Evolutionary conservation across 2,888 invertebrate species (phyloP).

Genomic region (Resseliella maxima): DNA sequence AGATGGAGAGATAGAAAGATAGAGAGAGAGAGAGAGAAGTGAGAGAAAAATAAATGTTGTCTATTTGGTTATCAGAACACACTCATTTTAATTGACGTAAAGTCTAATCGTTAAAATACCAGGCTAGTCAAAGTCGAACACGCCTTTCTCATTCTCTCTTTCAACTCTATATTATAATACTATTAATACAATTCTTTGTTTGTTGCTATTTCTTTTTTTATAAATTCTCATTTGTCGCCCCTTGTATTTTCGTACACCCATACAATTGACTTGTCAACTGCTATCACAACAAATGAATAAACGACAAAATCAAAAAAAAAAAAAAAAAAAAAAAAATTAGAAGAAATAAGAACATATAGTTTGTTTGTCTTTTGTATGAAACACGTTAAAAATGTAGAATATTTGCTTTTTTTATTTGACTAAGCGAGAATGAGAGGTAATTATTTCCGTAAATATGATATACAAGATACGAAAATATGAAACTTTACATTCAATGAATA

Average conservation of each 20-base stretch:
- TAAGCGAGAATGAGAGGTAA: not conserved
- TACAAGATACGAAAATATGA: no score
- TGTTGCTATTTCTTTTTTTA: no score
- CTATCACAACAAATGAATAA: not conserved
- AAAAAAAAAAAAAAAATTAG: no score
- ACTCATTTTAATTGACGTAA: constrained; percentile 29
- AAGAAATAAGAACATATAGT: not conserved
- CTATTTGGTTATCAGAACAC: constrained; percentile 34
- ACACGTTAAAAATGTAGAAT: constrained; percentile 22
- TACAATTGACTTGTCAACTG: not conserved
- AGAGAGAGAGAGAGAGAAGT: not conserved
- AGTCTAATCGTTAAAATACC: not conserved
- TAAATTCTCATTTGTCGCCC: not conserved
- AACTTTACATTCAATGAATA: constrained; percentile 11
- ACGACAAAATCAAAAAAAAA: no score
- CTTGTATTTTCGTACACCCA: not conserved
- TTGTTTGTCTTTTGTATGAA: not conserved
- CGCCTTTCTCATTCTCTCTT: constrained; percentile 31
- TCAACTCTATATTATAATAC: not conserved
- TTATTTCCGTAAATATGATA: constrained; percentile 49
- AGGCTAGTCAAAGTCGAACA: constrained; percentile 33
- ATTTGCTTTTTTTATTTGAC: not conserved
- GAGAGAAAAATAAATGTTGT: not conserved
- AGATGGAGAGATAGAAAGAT: not conserved
- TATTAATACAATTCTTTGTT: not conserved